These are phyloP conservation scores for Zaprionus bogoriensis DNA, from an alignment of 2,888 invertebrate species.

Conservation along the genomic window DNA sequence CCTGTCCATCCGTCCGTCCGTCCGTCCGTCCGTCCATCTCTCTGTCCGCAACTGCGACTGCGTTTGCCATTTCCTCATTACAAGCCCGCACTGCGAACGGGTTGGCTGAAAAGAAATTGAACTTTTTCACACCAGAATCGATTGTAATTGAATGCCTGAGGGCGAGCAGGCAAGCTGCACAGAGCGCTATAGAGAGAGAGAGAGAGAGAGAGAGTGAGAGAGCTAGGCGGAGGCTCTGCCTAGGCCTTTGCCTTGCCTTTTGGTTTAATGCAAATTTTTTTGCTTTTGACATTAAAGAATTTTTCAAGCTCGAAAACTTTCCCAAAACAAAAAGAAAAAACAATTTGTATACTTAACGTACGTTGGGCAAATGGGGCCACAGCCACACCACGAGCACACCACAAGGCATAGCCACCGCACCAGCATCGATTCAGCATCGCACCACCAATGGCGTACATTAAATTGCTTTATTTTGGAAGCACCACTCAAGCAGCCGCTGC, in stretches of 20 bases:
- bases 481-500: slow-evolving; percentile 34
- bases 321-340: slow-evolving; percentile 46
- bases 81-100: slow-evolving; percentile 64
- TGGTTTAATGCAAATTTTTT: slow-evolving; percentile 59
- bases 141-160: slow-evolving; percentile 81
- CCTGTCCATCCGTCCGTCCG: slow-evolving; percentile 15
- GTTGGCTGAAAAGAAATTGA: slow-evolving; percentile 75
- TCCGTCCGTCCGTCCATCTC: slow-evolving; percentile 4
- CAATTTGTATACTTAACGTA: slow-evolving; percentile 28
- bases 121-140: slow-evolving; percentile 81
- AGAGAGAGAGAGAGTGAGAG: not conserved
- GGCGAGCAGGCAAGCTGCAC: slow-evolving; percentile 48
- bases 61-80: slow-evolving; percentile 75
- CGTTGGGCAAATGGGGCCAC: slow-evolving; percentile 63
- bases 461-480: slow-evolving; percentile 74
- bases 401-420: not conserved
- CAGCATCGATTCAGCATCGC: no score
- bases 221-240: slow-evolving; percentile 8
- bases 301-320: slow-evolving; percentile 62
- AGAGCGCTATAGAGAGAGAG: slow-evolving; percentile 22
- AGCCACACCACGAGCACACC: slow-evolving; percentile 9
- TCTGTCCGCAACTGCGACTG: slow-evolving; percentile 34
- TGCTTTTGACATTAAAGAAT: slow-evolving; percentile 60
- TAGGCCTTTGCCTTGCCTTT: slow-evolving; percentile 31
- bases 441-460: slow-evolving; percentile 81